Conservation (phyloP, 2,113 vertebrate genomes). For the Fregetta grallaria region DNA sequence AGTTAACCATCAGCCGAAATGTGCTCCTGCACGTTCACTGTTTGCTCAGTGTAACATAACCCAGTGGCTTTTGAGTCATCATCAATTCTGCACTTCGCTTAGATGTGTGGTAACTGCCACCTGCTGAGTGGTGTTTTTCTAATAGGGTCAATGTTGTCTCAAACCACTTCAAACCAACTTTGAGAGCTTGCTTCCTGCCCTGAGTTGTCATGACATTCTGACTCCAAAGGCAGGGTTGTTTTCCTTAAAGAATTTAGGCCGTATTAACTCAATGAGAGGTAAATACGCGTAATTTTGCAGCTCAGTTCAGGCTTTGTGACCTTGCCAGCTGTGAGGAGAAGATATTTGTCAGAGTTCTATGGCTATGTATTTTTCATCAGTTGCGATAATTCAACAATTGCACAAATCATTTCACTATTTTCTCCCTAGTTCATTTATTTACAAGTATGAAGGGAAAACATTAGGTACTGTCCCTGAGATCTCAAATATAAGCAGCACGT, state of each 20-base stretch:
- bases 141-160: background rate
- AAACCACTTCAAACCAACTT: background rate
- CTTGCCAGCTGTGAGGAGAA: background rate
- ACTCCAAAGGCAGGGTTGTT: background rate
- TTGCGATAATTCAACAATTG: background rate
- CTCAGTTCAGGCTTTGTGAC: background rate
- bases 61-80: background rate
- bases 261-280: background rate
- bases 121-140: background rate
- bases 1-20: background rate
- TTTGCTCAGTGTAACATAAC: background rate
- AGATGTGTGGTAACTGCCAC: rapidly evolving
- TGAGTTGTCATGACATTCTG: background rate
- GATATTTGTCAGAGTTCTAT: conserved; percentile 7
- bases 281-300: background rate
- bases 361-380: conserved; percentile 6
- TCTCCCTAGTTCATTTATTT: conserved; percentile 30
- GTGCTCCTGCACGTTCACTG: background rate
- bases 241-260: background rate
- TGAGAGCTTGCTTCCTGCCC: background rate
- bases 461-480: background rate
- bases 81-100: background rate
- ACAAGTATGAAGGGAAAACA: background rate
- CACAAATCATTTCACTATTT: background rate
- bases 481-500: background rate